Conservation (phyloP, 1,140 invertebrate genomes). For the Telenomus remus region DNA sequence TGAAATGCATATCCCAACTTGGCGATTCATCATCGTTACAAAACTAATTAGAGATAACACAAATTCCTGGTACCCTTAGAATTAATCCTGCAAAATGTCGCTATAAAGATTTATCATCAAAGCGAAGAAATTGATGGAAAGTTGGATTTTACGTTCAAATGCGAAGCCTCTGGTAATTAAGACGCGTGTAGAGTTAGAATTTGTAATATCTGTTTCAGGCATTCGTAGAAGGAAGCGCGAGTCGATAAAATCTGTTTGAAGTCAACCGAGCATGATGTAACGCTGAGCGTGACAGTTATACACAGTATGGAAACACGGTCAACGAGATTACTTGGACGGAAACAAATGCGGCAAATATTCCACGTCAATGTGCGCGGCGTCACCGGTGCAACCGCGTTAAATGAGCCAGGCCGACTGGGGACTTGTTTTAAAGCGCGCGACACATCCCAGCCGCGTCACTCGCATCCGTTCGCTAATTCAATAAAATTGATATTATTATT, state of each 20-base stretch:
- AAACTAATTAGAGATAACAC: not conserved
- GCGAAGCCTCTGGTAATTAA: constrained; percentile 25
- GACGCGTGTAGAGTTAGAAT: constrained; percentile 38
- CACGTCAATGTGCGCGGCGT: constrained; percentile 44
- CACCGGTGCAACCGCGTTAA: constrained; percentile 46
- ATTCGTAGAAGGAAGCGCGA: constrained; percentile 44
- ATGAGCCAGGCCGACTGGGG: constrained; percentile 40
- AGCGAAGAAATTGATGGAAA: too few relatives aligned
- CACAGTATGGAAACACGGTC: constrained; percentile 54
- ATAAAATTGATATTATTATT: constrained; percentile 55
- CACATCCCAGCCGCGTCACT: constrained; percentile 47
- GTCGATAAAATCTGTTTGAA: constrained; percentile 59
- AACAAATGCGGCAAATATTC: constrained; percentile 57
- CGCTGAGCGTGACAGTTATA: constrained; percentile 58
- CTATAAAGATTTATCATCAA: not conserved
- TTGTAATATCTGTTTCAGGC: constrained; percentile 42
- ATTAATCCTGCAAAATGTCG: not conserved
- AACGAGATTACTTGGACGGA: constrained; percentile 58
- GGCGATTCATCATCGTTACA: not conserved
- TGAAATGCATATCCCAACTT: constrained; percentile 1
- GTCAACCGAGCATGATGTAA: constrained; percentile 48
- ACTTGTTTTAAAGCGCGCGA: constrained; percentile 49
- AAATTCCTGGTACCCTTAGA: too few relatives aligned
- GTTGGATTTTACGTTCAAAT: constrained; percentile 7
- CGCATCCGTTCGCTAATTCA: constrained; percentile 51